Evolutionary conservation across 2,888 invertebrate genomes (phyloP).

Genomic region (Petrolisthes manimaculis): DNA sequence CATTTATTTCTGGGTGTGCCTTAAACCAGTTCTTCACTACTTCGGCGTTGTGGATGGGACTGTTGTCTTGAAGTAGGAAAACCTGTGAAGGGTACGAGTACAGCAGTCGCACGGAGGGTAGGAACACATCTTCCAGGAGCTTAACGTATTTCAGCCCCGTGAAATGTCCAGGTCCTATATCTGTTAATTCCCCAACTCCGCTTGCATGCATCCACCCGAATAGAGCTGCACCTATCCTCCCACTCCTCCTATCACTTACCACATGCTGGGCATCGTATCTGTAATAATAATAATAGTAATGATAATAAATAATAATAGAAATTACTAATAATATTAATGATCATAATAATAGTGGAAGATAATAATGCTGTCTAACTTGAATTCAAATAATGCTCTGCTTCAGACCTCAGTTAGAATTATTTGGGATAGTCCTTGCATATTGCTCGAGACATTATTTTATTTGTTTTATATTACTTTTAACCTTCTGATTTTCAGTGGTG

Average conservation of each 20-base stretch:
- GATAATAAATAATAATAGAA: too few relatives aligned
- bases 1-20: slow-evolving; percentile 2
- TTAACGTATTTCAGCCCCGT: neutral
- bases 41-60: slow-evolving; percentile 5
- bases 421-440: too few relatives aligned
- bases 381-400: too few relatives aligned
- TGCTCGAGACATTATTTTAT: too few relatives aligned
- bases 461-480: too few relatives aligned
- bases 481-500: too few relatives aligned
- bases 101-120: neutral
- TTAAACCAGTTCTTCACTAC: slow-evolving; percentile 6
- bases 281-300: too few relatives aligned
- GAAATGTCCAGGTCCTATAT: slow-evolving; percentile 5
- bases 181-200: slow-evolving; percentile 17
- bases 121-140: neutral
- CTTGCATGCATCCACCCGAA: slow-evolving; percentile 12
- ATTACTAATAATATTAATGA: too few relatives aligned
- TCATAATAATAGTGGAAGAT: too few relatives aligned
- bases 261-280: neutral
- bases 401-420: too few relatives aligned
- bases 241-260: neutral
- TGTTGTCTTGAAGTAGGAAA: slow-evolving; percentile 15
- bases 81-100: neutral
- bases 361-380: too few relatives aligned
- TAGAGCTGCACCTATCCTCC: neutral